phyloP scores from a whole-genome alignment of 2,888 invertebrate genomes.

The Polietes domitor region DNA sequence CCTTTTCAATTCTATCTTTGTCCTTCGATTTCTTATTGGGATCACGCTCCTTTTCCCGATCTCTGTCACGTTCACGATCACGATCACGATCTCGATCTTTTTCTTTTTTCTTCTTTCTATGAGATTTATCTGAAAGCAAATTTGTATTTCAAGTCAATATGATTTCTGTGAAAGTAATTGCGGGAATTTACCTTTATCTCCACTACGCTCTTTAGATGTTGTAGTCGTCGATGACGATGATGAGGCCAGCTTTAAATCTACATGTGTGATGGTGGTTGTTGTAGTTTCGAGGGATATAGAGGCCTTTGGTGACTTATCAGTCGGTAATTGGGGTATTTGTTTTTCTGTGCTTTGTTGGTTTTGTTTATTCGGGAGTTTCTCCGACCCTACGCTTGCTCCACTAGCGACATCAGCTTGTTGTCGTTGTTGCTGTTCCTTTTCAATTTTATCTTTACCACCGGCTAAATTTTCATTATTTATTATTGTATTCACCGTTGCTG shows the following conservation, averaged over 20 bases:
- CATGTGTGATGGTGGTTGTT: neutral
- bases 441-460: conserved; percentile 48
- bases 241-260: neutral
- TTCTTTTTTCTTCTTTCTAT: conserved; percentile 80
- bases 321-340: neutral
- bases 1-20: conserved; percentile 63
- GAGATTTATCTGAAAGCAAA: conserved; percentile 73
- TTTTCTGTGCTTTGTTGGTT: conserved; percentile 32
- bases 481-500: conserved; percentile 45
- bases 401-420: neutral
- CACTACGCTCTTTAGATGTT: conserved; percentile 46
- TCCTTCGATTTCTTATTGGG: conserved; percentile 43
- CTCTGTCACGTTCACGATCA: conserved; percentile 62
- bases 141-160: neutral
- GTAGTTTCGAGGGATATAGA: neutral
- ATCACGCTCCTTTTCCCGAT: conserved; percentile 63
- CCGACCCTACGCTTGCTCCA: conserved; percentile 2
- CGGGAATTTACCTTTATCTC: conserved; percentile 56
- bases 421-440: neutral
- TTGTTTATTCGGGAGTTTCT: neutral
- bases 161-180: neutral
- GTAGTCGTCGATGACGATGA: conserved; percentile 1
- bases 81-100: conserved; percentile 76
- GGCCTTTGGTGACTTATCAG: conserved; percentile 30
- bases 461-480: conserved; percentile 58